Percentiles rank a stretch among this genome's conserved stretches.
Evolutionary conservation across 2,888 invertebrate species (phyloP).

Genomic region (Thereva nobilitata): DNA sequence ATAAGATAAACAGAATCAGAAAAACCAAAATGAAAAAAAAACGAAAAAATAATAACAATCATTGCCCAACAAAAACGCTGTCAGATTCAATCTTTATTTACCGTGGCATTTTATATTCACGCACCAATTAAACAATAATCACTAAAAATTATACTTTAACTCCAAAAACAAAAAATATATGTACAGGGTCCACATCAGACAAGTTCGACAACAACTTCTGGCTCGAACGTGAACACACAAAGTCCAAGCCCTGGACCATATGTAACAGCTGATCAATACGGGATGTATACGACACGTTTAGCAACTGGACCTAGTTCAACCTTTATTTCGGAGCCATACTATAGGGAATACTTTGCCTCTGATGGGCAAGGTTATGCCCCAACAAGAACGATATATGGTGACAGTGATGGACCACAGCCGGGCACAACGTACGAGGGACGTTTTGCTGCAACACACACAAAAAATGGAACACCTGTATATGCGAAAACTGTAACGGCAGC

Average conservation of each 20-base stretch:
- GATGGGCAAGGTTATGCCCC: constrained; percentile 58
- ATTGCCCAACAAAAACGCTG: neutral
- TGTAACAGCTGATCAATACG: constrained; percentile 56
- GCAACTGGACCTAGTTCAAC: constrained; percentile 58
- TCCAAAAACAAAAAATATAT: constrained; percentile 1
- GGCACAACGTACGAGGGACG: constrained; percentile 56
- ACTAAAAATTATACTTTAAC: neutral
- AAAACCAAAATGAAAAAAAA: neutral
- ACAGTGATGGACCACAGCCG: constrained; percentile 53
- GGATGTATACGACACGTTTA: constrained; percentile 57
- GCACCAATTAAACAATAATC: too few species aligned
- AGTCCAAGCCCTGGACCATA: constrained; percentile 59
- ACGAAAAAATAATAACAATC: neutral
- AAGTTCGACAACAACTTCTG: constrained; percentile 47
- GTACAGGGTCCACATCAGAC: constrained; percentile 53
- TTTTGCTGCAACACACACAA: constrained; percentile 52
- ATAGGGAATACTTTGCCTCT: constrained; percentile 73
- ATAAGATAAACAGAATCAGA: too few species aligned
- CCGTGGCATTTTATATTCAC: neutral
- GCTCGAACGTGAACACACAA: constrained; percentile 54
- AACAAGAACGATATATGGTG: constrained; percentile 55
- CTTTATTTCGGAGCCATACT: constrained; percentile 75
- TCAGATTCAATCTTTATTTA: neutral
- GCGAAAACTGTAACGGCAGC: constrained; percentile 67
- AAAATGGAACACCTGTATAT: constrained; percentile 55